phyloP scores from a whole-genome alignment of 2,797 vertebrate species.

The Harpagifer antarcticus region DNA sequence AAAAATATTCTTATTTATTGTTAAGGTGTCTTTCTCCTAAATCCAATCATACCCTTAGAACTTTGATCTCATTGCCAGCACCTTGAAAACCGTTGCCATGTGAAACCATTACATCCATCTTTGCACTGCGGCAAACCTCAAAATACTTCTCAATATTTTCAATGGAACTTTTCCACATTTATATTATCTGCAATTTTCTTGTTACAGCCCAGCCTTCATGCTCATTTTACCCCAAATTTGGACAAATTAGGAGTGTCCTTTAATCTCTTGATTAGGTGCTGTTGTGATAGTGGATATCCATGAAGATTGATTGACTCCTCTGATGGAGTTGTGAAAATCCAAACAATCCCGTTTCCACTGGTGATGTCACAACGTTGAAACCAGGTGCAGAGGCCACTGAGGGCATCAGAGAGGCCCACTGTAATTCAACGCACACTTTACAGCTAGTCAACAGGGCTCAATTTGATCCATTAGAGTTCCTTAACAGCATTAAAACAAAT shows the following conservation, averaged over 20 bases:
- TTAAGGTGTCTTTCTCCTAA: constrained; percentile 13
- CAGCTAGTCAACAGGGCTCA: constrained; percentile 70
- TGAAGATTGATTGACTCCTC: constrained; percentile 78
- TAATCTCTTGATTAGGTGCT: constrained; percentile 76
- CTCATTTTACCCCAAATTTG: constrained; percentile 56
- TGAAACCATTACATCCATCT: constrained; percentile 64
- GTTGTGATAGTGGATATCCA: constrained; percentile 78
- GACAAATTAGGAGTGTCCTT: constrained; percentile 76
- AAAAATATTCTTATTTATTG: constrained; percentile 11
- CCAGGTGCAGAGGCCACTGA: constrained; percentile 75
- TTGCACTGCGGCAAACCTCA: constrained; percentile 63
- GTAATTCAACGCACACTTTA: constrained; percentile 76
- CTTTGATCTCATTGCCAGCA: constrained; percentile 57
- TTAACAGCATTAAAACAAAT: constrained; percentile 74
- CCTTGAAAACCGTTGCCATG: constrained; percentile 58
- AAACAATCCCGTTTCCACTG: constrained; percentile 72
- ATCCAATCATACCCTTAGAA: constrained; percentile 53
- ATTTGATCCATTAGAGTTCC: constrained; percentile 64
- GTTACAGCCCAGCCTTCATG: constrained; percentile 6
- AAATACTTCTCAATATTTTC: constrained; percentile 71
- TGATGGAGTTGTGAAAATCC: constrained; percentile 69
- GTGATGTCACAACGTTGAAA: constrained; percentile 76
- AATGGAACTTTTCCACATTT: constrained; percentile 69
- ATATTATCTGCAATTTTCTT: constrained; percentile 71
- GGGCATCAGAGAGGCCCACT: constrained; percentile 70